Evolutionary conservation across 2,797 vertebrate species (phyloP).

Genomic region (Cyclopterus lumpus): DNA sequence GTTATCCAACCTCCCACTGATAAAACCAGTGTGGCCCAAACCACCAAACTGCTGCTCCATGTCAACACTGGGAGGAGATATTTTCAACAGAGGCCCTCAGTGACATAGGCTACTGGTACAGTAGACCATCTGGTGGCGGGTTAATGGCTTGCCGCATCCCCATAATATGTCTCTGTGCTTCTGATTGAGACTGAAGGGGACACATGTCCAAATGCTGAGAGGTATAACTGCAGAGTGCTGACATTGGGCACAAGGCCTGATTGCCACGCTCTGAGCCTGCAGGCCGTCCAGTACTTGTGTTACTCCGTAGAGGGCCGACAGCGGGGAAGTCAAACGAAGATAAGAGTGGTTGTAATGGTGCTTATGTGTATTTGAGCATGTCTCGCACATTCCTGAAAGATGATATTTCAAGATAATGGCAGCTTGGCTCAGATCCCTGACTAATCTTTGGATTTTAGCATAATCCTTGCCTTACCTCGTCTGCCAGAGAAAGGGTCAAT

Average conservation of each 20-base stretch:
- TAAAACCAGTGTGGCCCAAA: constrained; percentile 37
- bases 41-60: constrained; percentile 67
- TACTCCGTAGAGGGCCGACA: constrained; percentile 40
- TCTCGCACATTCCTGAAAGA: constrained; percentile 53
- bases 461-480: constrained; percentile 45
- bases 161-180: constrained; percentile 31
- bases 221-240: constrained; percentile 39
- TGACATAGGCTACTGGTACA: constrained; percentile 37
- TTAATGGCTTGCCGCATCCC: constrained; percentile 40
- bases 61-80: constrained; percentile 61
- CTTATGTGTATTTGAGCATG: constrained; percentile 37
- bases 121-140: constrained; percentile 52
- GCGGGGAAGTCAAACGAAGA: constrained; percentile 40
- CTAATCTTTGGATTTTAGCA: constrained; percentile 51
- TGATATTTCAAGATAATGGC: constrained; percentile 59
- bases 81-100: constrained; percentile 42
- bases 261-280: constrained; percentile 34
- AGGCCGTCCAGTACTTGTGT: constrained; percentile 30
- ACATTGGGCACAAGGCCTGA: constrained; percentile 57
- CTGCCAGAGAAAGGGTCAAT: constrained; percentile 41
- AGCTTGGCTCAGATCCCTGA: constrained; percentile 48
- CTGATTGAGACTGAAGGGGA: constrained; percentile 25
- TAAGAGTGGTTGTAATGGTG: constrained; percentile 52
- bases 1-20: constrained; percentile 51
- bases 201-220: constrained; percentile 39